Percentiles rank a stretch among this genome's conserved stretches.
Evolutionary conservation across 2,888 invertebrate genomes (phyloP).

Genomic region (Eretmocerus hayati): DNA sequence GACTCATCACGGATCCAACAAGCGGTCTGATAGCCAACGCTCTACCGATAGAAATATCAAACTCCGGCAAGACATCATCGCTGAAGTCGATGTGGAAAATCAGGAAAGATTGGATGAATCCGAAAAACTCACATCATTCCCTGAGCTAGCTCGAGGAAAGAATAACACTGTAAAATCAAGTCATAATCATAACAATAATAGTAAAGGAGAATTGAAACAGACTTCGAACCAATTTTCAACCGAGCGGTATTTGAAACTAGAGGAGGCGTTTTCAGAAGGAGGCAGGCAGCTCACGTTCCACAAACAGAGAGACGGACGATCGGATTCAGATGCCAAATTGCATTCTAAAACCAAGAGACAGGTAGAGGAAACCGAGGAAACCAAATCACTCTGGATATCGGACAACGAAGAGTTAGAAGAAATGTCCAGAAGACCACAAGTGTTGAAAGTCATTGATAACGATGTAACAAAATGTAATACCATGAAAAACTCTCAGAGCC

Average conservation of each 20-base stretch:
- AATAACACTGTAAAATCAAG: not conserved
- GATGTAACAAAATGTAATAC: conserved; percentile 35
- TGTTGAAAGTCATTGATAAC: conserved; percentile 42
- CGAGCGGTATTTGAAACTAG: too few relatives aligned
- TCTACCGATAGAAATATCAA: conserved; percentile 6
- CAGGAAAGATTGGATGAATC: not conserved
- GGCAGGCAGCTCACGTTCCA: not conserved
- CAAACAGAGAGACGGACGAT: not conserved
- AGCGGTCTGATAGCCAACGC: conserved; percentile 29
- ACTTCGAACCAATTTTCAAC: not conserved
- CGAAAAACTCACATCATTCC: conserved; percentile 12
- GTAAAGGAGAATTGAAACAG: conserved; percentile 6
- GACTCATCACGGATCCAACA: conserved; percentile 30
- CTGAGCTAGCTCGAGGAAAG: conserved; percentile 12
- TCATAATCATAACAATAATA: not conserved
- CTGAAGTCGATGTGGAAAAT: conserved; percentile 9
- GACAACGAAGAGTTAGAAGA: conserved; percentile 37
- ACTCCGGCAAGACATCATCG: too few relatives aligned
- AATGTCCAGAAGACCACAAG: conserved; percentile 44
- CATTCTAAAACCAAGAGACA: conserved; percentile 1
- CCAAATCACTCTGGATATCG: conserved; percentile 32
- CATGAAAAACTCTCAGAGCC: conserved; percentile 1
- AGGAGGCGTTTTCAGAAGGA: conserved; percentile 1
- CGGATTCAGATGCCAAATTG: conserved; percentile 1
- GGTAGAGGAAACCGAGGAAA: conserved; percentile 36